phyloP scores from a whole-genome alignment of 2,797 vertebrate genomes.

The Peromyscus eremicus region DNA sequence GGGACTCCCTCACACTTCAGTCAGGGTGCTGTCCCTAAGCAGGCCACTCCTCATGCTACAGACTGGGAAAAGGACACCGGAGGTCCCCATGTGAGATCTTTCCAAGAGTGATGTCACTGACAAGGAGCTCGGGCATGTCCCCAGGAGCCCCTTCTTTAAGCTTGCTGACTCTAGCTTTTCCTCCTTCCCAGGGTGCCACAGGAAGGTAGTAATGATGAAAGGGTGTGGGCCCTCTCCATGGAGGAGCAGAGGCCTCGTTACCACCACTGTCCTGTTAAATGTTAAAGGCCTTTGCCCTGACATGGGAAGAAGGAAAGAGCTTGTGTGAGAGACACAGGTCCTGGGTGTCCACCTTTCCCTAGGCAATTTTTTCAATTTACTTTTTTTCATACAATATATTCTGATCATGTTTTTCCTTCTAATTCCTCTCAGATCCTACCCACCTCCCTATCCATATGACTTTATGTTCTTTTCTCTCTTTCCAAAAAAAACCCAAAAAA shows the following conservation, averaged over 20 bases:
- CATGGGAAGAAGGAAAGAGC: neutral
- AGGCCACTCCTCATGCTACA: too few species aligned
- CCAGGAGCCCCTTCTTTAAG: too few species aligned
- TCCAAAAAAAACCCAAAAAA: too few species aligned
- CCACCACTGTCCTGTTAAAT: rapidly evolving
- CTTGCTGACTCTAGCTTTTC: rapidly evolving
- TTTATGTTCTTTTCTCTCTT: neutral
- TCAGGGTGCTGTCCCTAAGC: neutral
- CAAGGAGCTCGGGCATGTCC: neutral
- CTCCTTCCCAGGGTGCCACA: rapidly evolving
- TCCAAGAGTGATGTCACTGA: rapidly evolving
- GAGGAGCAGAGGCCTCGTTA: rapidly evolving
- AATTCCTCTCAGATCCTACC: neutral
- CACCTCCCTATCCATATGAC: neutral
- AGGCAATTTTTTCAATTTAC: neutral
- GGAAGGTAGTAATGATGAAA: neutral
- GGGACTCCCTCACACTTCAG: neutral
- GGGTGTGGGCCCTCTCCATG: rapidly evolving
- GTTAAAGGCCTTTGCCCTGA: too few species aligned
- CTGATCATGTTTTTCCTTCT: neutral
- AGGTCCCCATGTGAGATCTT: neutral
- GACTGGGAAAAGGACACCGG: rapidly evolving
- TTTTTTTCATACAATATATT: neutral
- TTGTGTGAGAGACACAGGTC: neutral
- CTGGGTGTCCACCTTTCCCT: rapidly evolving